Evolutionary conservation across 2,888 invertebrate species (phyloP).

Genomic region (Epinotia bilunana): DNA sequence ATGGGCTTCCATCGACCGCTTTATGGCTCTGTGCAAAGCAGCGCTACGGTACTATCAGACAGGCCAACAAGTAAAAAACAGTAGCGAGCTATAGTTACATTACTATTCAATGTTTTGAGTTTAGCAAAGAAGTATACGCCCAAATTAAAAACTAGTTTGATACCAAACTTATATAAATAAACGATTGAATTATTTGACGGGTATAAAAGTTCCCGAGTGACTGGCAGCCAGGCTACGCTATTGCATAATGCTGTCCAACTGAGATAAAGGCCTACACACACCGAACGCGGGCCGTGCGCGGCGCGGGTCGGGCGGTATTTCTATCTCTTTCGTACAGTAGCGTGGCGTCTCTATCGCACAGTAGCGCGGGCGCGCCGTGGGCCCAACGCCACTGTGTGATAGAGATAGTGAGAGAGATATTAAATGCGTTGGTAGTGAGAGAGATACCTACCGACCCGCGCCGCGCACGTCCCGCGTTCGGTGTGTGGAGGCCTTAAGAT

Average conservation of each 20-base stretch:
- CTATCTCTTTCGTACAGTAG: too few species aligned
- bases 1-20: conserved; percentile 45
- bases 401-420: too few species aligned
- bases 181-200: not conserved
- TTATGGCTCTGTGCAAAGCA: conserved; percentile 31
- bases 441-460: too few species aligned
- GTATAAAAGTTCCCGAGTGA: not conserved
- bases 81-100: conserved; percentile 14
- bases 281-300: too few species aligned
- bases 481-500: too few species aligned
- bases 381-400: too few species aligned
- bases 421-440: too few species aligned
- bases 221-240: not conserved
- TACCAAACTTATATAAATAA: not conserved
- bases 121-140: not conserved
- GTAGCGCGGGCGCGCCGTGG: too few species aligned
- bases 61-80: conserved; percentile 18
- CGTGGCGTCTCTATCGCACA: too few species aligned
- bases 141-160: not conserved
- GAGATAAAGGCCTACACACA: too few species aligned
- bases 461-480: too few species aligned
- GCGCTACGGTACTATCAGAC: conserved; percentile 7
- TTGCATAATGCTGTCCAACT: not conserved
- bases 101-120: not conserved
- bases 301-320: too few species aligned